Evolutionary conservation across 2,888 invertebrate species (phyloP).

Genomic region (Eurois occulta): DNA sequence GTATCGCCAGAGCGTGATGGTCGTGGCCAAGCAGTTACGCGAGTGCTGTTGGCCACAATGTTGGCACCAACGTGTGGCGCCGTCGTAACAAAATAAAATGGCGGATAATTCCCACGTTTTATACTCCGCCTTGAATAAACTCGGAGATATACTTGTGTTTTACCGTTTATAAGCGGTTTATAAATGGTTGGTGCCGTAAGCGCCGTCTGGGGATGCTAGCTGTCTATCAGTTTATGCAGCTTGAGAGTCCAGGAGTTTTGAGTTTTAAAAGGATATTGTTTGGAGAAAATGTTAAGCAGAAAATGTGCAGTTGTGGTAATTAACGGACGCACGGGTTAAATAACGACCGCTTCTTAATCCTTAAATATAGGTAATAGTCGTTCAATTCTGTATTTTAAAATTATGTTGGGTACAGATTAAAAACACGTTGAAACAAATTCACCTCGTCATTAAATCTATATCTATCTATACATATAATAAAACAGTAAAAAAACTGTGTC

Average conservation of each 20-base stretch:
- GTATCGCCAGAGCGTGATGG: neutral
- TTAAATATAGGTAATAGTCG: neutral
- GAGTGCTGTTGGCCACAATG: neutral
- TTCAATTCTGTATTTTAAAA: neutral
- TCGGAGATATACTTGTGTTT: conserved; percentile 38
- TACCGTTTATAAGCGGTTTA: conserved; percentile 47
- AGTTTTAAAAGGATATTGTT: neutral
- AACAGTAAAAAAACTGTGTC: too few species aligned
- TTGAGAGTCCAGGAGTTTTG: conserved; percentile 12
- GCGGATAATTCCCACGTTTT: conserved; percentile 51
- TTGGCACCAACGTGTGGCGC: neutral
- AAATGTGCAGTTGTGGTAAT: too few species aligned
- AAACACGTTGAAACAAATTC: neutral
- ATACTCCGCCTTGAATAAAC: conserved; percentile 45
- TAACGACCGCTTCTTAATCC: neutral
- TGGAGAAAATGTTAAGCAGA: neutral
- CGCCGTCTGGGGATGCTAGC: conserved; percentile 32
- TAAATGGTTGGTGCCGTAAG: conserved; percentile 57
- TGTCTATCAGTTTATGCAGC: conserved; percentile 31
- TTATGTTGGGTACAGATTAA: neutral
- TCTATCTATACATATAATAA: too few species aligned
- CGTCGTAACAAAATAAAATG: conserved; percentile 44
- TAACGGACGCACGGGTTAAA: too few species aligned
- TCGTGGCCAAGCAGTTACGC: neutral
- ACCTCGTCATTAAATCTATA: neutral